phyloP scores from a whole-genome alignment of 2,888 invertebrate species.

The Hesperia comma region DNA sequence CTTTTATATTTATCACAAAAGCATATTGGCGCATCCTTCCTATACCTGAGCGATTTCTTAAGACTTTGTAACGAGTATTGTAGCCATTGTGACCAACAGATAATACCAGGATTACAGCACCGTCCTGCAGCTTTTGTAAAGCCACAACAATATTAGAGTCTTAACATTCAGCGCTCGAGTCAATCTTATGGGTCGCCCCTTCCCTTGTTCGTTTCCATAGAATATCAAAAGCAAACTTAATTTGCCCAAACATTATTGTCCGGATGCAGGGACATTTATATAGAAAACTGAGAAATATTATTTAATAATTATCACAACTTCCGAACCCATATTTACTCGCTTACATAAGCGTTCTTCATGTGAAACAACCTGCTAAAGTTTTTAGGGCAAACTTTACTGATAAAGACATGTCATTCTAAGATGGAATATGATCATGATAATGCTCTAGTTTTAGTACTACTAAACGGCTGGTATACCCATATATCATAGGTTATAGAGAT shows the following conservation, averaged over 20 bases:
- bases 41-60: not conserved
- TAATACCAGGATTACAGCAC: not conserved
- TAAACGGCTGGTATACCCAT: too few relatives aligned
- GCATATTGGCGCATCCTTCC: not conserved
- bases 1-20: not conserved
- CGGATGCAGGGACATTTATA: too few relatives aligned
- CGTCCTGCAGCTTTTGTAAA: slow-evolving; percentile 11
- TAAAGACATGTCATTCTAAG: too few relatives aligned
- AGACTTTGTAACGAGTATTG: not conserved
- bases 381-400: too few relatives aligned
- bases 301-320: too few relatives aligned
- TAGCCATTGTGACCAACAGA: slow-evolving; percentile 5
- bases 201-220: not conserved
- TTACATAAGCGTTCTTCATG: too few relatives aligned
- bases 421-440: too few relatives aligned
- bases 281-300: too few relatives aligned
- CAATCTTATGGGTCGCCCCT: not conserved
- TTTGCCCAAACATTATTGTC: not conserved
- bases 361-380: too few relatives aligned
- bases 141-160: slow-evolving; percentile 1
- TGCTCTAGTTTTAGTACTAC: too few relatives aligned
- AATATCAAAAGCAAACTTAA: not conserved
- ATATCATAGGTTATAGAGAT: too few relatives aligned
- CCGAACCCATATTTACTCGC: too few relatives aligned
- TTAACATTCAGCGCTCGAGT: not conserved